Evolutionary conservation across 2,797 vertebrate species (phyloP).

Genomic region (Huso huso): DNA sequence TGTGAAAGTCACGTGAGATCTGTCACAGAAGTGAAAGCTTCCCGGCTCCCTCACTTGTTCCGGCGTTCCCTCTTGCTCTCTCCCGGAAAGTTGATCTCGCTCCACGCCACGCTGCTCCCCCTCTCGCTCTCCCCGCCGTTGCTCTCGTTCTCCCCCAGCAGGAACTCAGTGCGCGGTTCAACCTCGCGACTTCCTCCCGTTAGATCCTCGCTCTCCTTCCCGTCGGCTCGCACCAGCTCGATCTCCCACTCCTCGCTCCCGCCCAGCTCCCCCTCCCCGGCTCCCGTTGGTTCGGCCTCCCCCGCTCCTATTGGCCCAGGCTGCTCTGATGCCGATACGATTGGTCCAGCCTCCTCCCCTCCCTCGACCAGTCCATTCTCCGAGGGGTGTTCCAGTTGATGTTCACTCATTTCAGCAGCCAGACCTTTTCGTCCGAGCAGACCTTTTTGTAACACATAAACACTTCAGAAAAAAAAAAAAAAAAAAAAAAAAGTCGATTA

Average conservation of each 20-base stretch:
- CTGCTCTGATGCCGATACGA: not conserved
- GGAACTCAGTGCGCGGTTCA: conserved; percentile 12
- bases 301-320: not conserved
- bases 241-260: not conserved
- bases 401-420: too few relatives aligned
- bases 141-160: not conserved
- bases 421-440: too few relatives aligned
- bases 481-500: too few relatives aligned
- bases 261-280: conserved; percentile 4
- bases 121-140: conserved; percentile 43
- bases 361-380: not conserved
- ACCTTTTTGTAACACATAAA: too few relatives aligned
- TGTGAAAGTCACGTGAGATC: not conserved
- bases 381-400: too few relatives aligned
- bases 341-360: not conserved
- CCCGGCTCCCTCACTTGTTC: not conserved
- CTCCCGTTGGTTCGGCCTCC: conserved; percentile 13
- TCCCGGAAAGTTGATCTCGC: conserved; percentile 31
- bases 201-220: conserved; percentile 39
- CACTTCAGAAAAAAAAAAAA: too few relatives aligned
- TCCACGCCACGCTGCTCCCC: conserved; percentile 44
- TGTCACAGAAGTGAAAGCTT: not conserved
- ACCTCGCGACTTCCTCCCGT: conserved; percentile 25
- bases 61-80: not conserved
- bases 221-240: conserved; percentile 61